Conservation (phyloP, 2,113 vertebrate species). For the Seriola aureovittata region DNA sequence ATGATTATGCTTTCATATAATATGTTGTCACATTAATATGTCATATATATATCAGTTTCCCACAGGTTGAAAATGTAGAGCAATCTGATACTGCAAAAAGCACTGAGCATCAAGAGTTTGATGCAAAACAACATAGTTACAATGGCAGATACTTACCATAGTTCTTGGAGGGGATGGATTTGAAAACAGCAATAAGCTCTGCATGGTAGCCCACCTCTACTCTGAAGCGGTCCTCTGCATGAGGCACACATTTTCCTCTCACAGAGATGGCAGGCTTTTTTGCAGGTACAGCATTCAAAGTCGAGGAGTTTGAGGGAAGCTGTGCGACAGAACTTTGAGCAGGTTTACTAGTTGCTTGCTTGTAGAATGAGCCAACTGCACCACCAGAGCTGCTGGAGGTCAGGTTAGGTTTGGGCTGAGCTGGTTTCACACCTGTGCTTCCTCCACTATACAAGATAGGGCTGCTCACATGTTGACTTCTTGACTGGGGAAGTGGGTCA, state of each 20-base stretch:
- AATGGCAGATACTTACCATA: constrained; percentile 87
- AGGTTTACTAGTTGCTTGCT: constrained; percentile 54
- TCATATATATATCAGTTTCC: not conserved
- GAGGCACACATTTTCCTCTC: constrained; percentile 87
- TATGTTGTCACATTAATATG: too few relatives aligned
- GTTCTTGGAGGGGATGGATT: constrained; percentile 90
- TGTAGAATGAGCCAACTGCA: constrained; percentile 69
- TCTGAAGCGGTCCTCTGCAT: constrained; percentile 88
- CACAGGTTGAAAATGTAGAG: not conserved
- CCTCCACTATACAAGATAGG: constrained; percentile 17
- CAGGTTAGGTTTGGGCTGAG: constrained; percentile 40
- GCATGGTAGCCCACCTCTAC: constrained; percentile 91
- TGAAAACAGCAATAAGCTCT: constrained; percentile 90
- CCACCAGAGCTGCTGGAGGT: constrained; percentile 37
- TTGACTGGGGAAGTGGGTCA: constrained; percentile 50
- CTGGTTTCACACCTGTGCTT: constrained; percentile 29
- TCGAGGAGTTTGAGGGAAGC: constrained; percentile 30
- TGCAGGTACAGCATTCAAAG: constrained; percentile 37
- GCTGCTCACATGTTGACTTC: constrained; percentile 34
- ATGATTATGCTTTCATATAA: not conserved
- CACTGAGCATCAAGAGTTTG: not conserved
- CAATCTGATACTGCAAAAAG: not conserved
- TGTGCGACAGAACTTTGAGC: constrained; percentile 40
- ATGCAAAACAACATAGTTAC: not conserved
- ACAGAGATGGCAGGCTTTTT: constrained; percentile 78